Evolutionary conservation across 2,113 vertebrate species (phyloP).

Genomic region (Lycaon pictus): DNA sequence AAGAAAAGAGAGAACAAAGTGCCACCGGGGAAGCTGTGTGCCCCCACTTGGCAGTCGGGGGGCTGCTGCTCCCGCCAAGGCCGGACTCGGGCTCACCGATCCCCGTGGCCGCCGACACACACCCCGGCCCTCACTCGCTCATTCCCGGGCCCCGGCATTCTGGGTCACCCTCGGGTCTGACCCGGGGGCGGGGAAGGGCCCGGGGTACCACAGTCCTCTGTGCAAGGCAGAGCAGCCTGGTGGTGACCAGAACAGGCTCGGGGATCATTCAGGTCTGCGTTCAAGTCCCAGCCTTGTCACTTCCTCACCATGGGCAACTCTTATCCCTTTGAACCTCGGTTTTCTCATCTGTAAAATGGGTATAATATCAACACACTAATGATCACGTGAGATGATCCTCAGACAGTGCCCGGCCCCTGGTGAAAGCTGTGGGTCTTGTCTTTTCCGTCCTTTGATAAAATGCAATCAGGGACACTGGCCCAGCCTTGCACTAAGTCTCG

Average conservation of each 20-base stretch:
- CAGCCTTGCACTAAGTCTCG: background rate
- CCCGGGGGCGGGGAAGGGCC: fast-evolving
- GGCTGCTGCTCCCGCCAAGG: fast-evolving
- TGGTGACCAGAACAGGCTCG: background rate
- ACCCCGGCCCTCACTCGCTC: background rate
- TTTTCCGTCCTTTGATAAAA: background rate
- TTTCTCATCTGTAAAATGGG: background rate
- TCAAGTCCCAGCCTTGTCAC: background rate
- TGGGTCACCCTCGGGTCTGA: background rate
- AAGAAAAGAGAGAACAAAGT: too few relatives aligned
- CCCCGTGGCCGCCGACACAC: fast-evolving
- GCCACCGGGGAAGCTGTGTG: background rate
- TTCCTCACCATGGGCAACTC: background rate
- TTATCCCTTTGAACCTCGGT: background rate
- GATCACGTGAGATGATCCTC: fast-evolving
- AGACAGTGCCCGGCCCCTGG: fast-evolving
- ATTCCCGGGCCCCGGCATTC: fast-evolving
- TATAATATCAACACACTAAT: background rate
- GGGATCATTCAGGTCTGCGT: background rate
- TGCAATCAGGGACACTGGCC: too few relatives aligned
- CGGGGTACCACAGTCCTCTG: fast-evolving
- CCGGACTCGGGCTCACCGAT: fast-evolving
- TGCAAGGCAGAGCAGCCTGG: background rate
- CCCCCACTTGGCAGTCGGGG: background rate
- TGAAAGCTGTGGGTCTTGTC: fast-evolving